A percentile compares a stretch with the other conserved stretches of the same genome.
Conservation (phyloP, 2,888 invertebrate species). For the Drosophila austrosaltans region DNA sequence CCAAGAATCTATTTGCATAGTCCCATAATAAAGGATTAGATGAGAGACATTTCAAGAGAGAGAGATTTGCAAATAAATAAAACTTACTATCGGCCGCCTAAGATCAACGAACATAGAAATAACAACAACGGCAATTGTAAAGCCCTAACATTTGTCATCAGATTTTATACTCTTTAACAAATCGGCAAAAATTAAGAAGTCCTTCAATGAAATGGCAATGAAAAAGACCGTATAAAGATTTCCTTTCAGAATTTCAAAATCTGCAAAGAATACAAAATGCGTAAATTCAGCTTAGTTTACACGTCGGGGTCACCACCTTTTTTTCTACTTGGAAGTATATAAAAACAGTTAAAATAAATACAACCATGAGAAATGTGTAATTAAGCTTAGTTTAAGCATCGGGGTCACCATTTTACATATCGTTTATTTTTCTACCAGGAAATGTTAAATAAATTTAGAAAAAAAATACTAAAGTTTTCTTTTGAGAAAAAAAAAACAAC, state of each 20-base stretch:
- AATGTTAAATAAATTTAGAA: too few relatives aligned
- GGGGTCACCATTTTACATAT: neutral
- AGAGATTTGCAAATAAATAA: constrained; percentile 60
- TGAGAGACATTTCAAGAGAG: neutral
- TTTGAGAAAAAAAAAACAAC: too few relatives aligned
- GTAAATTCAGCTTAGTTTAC: neutral
- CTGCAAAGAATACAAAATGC: too few relatives aligned
- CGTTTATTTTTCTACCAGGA: too few relatives aligned
- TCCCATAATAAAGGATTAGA: constrained; percentile 60
- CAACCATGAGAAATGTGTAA: too few relatives aligned
- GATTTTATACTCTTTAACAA: constrained; percentile 2
- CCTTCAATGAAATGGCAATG: neutral
- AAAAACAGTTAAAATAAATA: neutral
- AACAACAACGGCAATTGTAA: constrained; percentile 23
- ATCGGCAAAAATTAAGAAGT: neutral
- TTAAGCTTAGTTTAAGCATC: neutral
- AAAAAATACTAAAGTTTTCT: too few relatives aligned
- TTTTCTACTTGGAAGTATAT: neutral
- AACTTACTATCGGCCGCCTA: constrained; percentile 72
- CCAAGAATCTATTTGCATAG: constrained; percentile 55
- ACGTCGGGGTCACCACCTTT: neutral
- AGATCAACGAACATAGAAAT: constrained; percentile 60
- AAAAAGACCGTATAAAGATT: neutral
- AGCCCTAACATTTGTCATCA: constrained; percentile 9
- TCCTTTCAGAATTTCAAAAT: too few relatives aligned